These are phyloP conservation scores for Cryptus armator DNA, from an alignment of 2,888 invertebrate species.

Conservation along the genomic window DNA sequence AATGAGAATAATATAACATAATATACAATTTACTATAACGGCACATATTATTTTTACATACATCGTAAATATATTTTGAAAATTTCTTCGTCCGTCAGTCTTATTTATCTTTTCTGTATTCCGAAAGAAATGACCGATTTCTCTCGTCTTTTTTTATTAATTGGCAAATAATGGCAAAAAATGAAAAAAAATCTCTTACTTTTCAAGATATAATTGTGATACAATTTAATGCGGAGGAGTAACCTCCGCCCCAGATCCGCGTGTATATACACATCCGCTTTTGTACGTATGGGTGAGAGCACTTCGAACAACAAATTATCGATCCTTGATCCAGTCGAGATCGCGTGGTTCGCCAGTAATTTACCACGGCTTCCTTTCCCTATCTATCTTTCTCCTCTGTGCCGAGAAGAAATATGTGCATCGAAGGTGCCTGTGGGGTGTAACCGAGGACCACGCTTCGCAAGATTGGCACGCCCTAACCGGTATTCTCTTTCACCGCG, in stretches of 20 bases:
- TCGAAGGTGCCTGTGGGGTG: conserved; percentile 68
- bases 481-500: conserved; percentile 70
- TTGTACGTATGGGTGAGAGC: conserved; percentile 11
- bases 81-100: neutral
- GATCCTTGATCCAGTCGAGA: conserved; percentile 64
- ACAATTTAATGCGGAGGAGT: neutral
- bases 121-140: neutral
- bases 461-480: conserved; percentile 73
- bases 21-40: no score
- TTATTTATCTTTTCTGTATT: no score
- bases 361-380: conserved; percentile 64
- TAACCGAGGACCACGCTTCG: conserved; percentile 65
- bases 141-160: neutral
- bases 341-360: conserved; percentile 64
- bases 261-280: neutral
- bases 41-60: no score
- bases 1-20: no score
- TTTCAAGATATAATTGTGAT: neutral
- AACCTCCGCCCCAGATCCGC: neutral
- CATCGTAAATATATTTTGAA: no score
- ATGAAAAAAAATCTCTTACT: neutral
- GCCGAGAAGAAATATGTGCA: conserved; percentile 67
- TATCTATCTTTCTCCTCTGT: conserved; percentile 66
- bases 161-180: neutral
- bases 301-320: conserved; percentile 60